Evolutionary conservation across 2,113 vertebrate species (phyloP).

Genomic region (Carettochelys insculpta): DNA sequence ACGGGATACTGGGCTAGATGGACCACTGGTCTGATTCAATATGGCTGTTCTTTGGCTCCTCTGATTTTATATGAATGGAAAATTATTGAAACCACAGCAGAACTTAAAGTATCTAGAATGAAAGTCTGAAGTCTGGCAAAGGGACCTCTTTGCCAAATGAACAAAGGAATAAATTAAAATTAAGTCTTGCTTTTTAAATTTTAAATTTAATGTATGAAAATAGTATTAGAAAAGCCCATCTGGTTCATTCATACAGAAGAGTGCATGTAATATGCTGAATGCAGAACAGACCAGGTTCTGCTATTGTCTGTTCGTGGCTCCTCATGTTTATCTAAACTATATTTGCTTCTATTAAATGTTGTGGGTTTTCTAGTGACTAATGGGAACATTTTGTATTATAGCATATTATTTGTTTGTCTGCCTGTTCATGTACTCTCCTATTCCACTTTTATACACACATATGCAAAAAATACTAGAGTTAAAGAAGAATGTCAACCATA

Average conservation of each 20-base stretch:
- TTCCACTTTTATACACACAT: conserved; percentile 55
- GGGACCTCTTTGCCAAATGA: background rate
- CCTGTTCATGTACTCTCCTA: conserved; percentile 53
- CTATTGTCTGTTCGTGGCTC: conserved; percentile 11
- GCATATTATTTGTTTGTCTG: conserved; percentile 65
- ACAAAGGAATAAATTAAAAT: background rate
- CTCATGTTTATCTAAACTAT: conserved; percentile 2
- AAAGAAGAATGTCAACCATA: conserved; percentile 67
- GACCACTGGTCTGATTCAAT: background rate
- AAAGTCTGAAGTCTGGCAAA: background rate
- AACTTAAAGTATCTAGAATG: background rate
- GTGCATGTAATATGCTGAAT: background rate
- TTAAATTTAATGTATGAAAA: background rate
- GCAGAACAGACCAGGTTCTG: background rate
- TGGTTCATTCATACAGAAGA: background rate
- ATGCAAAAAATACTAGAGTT: conserved; percentile 63
- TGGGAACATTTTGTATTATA: conserved; percentile 48
- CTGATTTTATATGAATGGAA: background rate
- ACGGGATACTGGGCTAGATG: background rate
- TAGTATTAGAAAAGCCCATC: background rate
- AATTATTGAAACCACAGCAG: background rate
- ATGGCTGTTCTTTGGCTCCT: background rate
- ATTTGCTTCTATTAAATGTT: background rate
- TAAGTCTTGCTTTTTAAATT: background rate
- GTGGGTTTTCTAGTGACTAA: conserved; percentile 20